A percentile compares a stretch with the other conserved stretches of the same genome.
Evolutionary conservation across 2,113 vertebrate genomes (phyloP).

Genomic region (Lophochroa leadbeateri): DNA sequence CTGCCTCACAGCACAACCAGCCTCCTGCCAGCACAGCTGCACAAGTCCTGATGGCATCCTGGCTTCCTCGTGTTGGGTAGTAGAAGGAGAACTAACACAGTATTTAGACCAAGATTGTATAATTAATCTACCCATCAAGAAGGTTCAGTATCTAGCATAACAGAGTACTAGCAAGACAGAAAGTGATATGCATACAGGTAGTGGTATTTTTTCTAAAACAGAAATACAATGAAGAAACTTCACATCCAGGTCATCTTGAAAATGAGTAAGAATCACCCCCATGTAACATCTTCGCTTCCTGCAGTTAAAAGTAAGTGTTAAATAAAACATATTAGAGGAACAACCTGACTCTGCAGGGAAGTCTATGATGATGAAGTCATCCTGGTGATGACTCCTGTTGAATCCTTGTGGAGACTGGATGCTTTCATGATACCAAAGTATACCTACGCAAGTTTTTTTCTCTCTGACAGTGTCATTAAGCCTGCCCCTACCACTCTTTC

Average conservation of each 20-base stretch:
- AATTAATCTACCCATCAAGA: not conserved
- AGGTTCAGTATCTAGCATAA: not conserved
- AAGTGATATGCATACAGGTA: not conserved
- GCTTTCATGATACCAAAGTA: not conserved
- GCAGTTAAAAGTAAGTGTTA: not conserved
- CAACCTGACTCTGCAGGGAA: not conserved
- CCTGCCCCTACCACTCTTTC: not conserved
- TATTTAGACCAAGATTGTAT: not conserved
- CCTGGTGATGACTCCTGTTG: not conserved
- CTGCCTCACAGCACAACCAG: not conserved
- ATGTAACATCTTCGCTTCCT: accelerated
- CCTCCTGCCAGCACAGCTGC: not conserved
- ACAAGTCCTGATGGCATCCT: not conserved
- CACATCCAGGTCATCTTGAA: not conserved
- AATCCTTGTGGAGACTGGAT: not conserved
- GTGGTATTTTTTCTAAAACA: not conserved
- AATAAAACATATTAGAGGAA: not conserved
- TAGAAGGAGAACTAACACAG: not conserved
- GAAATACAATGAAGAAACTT: not conserved
- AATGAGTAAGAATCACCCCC: not conserved
- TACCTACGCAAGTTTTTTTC: not conserved
- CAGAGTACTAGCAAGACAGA: not conserved
- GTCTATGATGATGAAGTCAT: not conserved
- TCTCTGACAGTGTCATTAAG: not conserved
- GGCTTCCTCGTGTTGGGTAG: not conserved